phyloP scores from a whole-genome alignment of 2,888 invertebrate genomes.

The Onchidella celtica region DNA sequence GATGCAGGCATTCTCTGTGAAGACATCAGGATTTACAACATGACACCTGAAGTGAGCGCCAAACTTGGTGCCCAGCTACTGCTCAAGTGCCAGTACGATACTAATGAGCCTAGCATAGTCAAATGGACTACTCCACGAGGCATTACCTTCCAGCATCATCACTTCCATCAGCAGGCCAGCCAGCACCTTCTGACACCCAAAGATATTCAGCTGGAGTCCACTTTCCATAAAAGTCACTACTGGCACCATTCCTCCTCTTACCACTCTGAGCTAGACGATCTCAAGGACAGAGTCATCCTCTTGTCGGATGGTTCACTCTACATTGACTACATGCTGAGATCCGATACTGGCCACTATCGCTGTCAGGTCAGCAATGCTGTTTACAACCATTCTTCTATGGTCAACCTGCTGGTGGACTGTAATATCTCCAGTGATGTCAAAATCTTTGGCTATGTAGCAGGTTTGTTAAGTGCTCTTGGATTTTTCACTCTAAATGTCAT shows the following conservation, averaged over 20 bases:
- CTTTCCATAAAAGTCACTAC: slow-evolving; percentile 63
- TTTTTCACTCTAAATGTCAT: slow-evolving; percentile 91
- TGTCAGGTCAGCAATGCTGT: slow-evolving; percentile 93
- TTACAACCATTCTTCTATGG: slow-evolving; percentile 88
- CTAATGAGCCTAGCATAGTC: slow-evolving; percentile 88
- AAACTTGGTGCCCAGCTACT: slow-evolving; percentile 84
- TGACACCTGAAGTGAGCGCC: slow-evolving; percentile 38
- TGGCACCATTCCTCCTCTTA: slow-evolving; percentile 68
- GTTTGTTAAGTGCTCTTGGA: slow-evolving; percentile 88
- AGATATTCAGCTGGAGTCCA: slow-evolving; percentile 51
- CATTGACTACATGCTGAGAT: slow-evolving; percentile 84
- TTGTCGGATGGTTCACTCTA: slow-evolving; percentile 90
- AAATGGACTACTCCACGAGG: slow-evolving; percentile 86
- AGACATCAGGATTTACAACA: slow-evolving; percentile 39
- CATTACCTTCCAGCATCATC: slow-evolving; percentile 61
- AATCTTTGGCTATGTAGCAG: slow-evolving; percentile 91
- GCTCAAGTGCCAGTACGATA: slow-evolving; percentile 87
- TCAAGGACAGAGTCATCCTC: slow-evolving; percentile 83
- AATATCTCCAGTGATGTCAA: slow-evolving; percentile 91
- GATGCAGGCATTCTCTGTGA: slow-evolving; percentile 43
- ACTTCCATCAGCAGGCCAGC: slow-evolving; percentile 60
- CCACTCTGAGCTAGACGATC: slow-evolving; percentile 57
- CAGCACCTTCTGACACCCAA: slow-evolving; percentile 56
- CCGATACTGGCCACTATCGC: slow-evolving; percentile 89
- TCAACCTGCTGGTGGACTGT: slow-evolving; percentile 87